phyloP scores from a whole-genome alignment of 2,797 vertebrate genomes.

The Myotis findleyi region DNA sequence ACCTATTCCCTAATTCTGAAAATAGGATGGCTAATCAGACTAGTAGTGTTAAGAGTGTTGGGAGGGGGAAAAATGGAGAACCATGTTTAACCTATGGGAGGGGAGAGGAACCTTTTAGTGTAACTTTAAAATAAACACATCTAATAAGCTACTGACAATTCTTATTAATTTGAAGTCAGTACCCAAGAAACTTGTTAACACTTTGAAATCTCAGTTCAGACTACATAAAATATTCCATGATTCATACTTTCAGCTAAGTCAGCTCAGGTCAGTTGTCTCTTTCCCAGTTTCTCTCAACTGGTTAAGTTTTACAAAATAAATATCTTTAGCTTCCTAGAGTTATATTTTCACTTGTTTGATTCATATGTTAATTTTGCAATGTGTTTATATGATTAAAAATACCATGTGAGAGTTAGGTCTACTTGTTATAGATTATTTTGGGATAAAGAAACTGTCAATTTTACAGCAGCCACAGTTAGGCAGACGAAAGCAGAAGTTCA shows the following conservation, averaged over 20 bases:
- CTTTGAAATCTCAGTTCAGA: conserved; percentile 45
- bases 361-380: neutral
- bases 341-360: neutral
- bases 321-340: neutral
- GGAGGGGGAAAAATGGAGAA: neutral
- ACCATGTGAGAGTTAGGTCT: neutral
- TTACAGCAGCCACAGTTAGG: conserved; percentile 5
- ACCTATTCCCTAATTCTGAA: conserved; percentile 48
- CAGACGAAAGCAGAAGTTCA: neutral
- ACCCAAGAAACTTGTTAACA: conserved; percentile 48
- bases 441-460: conserved; percentile 45
- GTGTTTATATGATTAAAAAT: conserved; percentile 11
- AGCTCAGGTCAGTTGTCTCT: neutral
- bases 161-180: conserved; percentile 33
- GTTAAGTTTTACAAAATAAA: conserved; percentile 49
- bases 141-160: neutral
- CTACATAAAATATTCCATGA: neutral
- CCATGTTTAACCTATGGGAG: neutral
- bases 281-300: conserved; percentile 33
- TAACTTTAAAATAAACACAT: neutral
- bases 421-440: conserved; percentile 41
- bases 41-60: conserved; percentile 32
- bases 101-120: neutral
- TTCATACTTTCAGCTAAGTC: conserved; percentile 43
- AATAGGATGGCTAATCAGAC: conserved; percentile 59